These are phyloP conservation scores for Ophthalmolycus amberensis DNA, from an alignment of 2,113 vertebrate species.

Conservation along the genomic window DNA sequence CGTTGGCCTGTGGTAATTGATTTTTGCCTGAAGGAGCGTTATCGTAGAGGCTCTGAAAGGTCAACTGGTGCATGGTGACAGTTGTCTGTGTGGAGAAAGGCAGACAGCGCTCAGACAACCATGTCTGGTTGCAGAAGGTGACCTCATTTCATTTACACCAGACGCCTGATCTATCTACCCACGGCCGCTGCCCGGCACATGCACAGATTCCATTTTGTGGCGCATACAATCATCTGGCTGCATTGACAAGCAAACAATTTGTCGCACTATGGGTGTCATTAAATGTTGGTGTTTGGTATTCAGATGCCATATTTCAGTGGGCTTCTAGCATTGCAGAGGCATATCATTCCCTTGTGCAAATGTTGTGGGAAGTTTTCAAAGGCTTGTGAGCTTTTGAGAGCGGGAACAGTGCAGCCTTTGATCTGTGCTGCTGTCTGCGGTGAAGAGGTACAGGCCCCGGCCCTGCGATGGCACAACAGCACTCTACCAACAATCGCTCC, in stretches of 20 bases:
- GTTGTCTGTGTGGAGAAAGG: slow-evolving; percentile 58
- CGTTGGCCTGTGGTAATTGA: slow-evolving; percentile 64
- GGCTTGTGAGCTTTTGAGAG: slow-evolving; percentile 67
- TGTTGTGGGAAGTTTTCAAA: slow-evolving; percentile 77
- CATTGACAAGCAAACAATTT: slow-evolving; percentile 54
- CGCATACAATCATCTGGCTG: slow-evolving; percentile 17
- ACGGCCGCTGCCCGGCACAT: slow-evolving; percentile 16
- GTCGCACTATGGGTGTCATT: slow-evolving; percentile 40
- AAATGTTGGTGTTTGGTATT: slow-evolving; percentile 60
- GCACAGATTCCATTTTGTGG: slow-evolving; percentile 16
- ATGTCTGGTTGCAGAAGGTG: slow-evolving; percentile 65
- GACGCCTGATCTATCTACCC: slow-evolving; percentile 51
- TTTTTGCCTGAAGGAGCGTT: slow-evolving; percentile 70
- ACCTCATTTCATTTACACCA: slow-evolving; percentile 72
- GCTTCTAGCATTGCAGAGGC: slow-evolving; percentile 31
- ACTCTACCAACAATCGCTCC: slow-evolving; percentile 59
- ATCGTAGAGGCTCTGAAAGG: slow-evolving; percentile 61
- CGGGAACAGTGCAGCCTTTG: slow-evolving; percentile 77
- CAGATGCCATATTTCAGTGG: slow-evolving; percentile 47
- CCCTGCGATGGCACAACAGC: slow-evolving; percentile 63
- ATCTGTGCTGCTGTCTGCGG: slow-evolving; percentile 74
- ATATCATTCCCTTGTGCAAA: slow-evolving; percentile 67
- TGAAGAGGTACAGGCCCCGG: slow-evolving; percentile 67
- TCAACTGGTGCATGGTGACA: slow-evolving; percentile 66
- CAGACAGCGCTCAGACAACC: slow-evolving; percentile 71